These are phyloP conservation scores for Misgurnus mizolepis DNA, from an alignment of 2,113 vertebrate genomes.

Conservation along the genomic window DNA sequence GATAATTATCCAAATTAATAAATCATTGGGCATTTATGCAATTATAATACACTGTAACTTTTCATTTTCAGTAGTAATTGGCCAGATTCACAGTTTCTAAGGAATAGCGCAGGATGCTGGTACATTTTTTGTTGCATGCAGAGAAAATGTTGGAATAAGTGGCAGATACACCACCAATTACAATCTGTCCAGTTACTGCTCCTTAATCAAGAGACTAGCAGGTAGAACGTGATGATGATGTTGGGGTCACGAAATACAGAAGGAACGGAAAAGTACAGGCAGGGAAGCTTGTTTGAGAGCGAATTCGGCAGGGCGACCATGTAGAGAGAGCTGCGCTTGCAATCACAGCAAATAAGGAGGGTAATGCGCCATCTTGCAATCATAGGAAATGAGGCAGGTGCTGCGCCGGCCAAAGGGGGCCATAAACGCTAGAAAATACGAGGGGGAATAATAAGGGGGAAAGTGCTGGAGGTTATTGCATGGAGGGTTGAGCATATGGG, in stretches of 20 bases:
- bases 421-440: neutral
- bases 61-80: too few relatives aligned
- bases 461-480: neutral
- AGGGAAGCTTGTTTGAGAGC: constrained; percentile 12
- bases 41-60: too few relatives aligned
- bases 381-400: constrained; percentile 8
- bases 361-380: constrained; percentile 9
- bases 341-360: constrained; percentile 18
- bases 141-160: neutral
- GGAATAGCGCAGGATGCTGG: too few relatives aligned
- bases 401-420: neutral
- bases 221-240: neutral
- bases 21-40: too few relatives aligned
- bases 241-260: neutral
- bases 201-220: constrained; percentile 23
- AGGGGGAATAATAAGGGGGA: neutral
- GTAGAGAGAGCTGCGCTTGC: constrained; percentile 5
- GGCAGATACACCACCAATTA: neutral
- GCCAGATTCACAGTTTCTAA: too few relatives aligned
- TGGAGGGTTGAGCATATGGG: neutral
- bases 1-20: too few relatives aligned
- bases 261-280: neutral
- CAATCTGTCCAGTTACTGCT: neutral
- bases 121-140: neutral
- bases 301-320: constrained; percentile 15